Base-by-base conservation (phyloP, 2,797 vertebrate genomes). In the Clarias fuscus region DNA sequence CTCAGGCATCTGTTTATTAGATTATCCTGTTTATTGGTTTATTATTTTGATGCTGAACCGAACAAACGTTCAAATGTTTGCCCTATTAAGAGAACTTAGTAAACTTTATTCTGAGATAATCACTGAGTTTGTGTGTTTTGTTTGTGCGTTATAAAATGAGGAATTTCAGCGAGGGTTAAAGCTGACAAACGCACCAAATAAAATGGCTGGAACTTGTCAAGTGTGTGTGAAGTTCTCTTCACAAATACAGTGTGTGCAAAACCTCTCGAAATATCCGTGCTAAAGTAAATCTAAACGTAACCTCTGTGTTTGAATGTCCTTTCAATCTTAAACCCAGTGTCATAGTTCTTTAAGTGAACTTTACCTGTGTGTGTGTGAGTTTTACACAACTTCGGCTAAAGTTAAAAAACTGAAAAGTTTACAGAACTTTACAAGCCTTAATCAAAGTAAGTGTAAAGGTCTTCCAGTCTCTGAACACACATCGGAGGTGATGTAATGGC, bases 1-100 rank as follows among this genome's bases (percentile, higher is more conserved):
- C 72, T 85, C 53, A 82, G 85, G 83, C 79, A 77, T 82, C n/a
- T 85, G 40, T 86, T 82, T 84, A 81, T 87, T 65, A 70, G 67
- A 76, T 82, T 86, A 71, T 88, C 67, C 43, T 78, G 37, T 88
- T 75, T 73, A 24, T 77, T 89, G 11, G 8, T 33, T 73, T 59
- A 37, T 72, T 79, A 58, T 85, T 85, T 85, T 86, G 68, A 80
- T 86, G 83, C 84, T 83, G 61, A 84, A 83, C 65, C 76, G 84
- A 89, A 88, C 87, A 88, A 88, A 89, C 17, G 68, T 61, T 80
- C 30, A 62, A 58, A 61, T 33, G 20, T 37, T 79, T 37, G 2
- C 48, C 78, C 40, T 59, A 89, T 90, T 89, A 90, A 90, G 75
- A 89, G 22, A 89, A 76, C 62, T 7, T 37, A 83, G 68, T 71